Conservation (phyloP, 1,140 invertebrate genomes). For the Drosophila arawakana region DNA sequence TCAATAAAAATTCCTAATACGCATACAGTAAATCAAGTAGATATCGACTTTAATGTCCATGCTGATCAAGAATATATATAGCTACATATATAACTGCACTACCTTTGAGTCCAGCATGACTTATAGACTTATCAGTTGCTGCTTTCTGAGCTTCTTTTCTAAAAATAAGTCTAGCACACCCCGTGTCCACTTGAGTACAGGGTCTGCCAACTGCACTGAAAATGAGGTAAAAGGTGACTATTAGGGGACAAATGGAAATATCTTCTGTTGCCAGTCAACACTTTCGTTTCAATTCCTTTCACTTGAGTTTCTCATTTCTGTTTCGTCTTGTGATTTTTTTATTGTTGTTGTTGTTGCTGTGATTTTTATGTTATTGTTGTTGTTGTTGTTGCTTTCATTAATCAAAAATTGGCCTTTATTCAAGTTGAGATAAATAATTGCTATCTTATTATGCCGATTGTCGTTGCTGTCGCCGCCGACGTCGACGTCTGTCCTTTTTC, state of each 20-base stretch:
- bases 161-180: too few relatives aligned
- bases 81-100: too few relatives aligned
- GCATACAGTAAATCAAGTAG: too few relatives aligned
- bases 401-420: conserved; percentile 72
- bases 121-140: too few relatives aligned
- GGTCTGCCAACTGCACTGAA: too few relatives aligned
- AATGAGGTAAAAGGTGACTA: conserved; percentile 16
- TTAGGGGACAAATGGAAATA: conserved; percentile 59
- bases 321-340: neutral
- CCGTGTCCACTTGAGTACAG: too few relatives aligned
- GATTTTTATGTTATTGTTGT: neutral
- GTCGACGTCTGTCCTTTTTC: conserved; percentile 12
- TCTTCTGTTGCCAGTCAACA: conserved; percentile 70
- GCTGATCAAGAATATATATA: too few relatives aligned
- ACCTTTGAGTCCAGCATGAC: too few relatives aligned
- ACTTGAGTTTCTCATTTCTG: conserved; percentile 34
- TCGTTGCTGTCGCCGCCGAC: conserved; percentile 72
- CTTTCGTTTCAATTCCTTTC: conserved; percentile 74
- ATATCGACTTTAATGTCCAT: too few relatives aligned
- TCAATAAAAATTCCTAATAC: too few relatives aligned
- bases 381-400: conserved; percentile 66
- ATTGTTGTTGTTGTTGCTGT: neutral
- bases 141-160: too few relatives aligned
- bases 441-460: conserved; percentile 81
- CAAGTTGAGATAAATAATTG: conserved; percentile 72